Evolutionary conservation across 2,113 vertebrate genomes (phyloP), one percentile per base, ranked within the genome.

Genomic region (Caretta caretta): DNA sequence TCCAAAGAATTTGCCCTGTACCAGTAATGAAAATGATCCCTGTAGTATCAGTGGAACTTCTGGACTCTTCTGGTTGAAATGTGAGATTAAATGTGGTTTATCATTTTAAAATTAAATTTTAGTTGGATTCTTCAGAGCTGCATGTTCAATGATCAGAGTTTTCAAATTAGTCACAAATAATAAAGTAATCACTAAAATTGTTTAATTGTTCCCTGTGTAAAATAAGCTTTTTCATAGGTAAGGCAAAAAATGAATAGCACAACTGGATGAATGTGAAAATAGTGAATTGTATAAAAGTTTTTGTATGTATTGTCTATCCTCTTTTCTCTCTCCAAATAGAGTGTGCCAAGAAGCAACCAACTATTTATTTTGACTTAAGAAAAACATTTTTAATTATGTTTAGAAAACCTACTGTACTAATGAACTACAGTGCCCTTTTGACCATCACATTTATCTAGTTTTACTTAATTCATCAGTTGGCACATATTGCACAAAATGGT

Each of bases 281-380:
- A 83, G 14, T 85, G 46, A 84, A 62, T 65, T 84, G 80, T 54
- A 35, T 78, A 9, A 7, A 80, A 22, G 35, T 76, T 24, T 69
- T 24, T 62, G 13, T 12, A 5, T 78, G n/a, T 87, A n/a, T 62
- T 92, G 86, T 90, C 62, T 90, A 38, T 87, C 84, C 31, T 51
- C 10, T 86, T 87, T 72, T 83, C 42, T 90, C n/a, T 49, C 10
- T 88, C 90, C 53, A 83, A 12, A 50, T 91, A 78, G 16, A 93
- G 83, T 48, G 17, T 59, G 56, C 24, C 25, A 83, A 46, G 14
- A 59, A 59, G 81, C 27, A 59, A 46, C 27, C 16, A 80, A 80
- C 50, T 93, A 96, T 93, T 96, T 96, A 96, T 94, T 97, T 95
- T 83, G 42, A 46, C 46, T 48, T 78, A 14, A 91, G 90, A 8